Evolutionary conservation across 2,888 invertebrate species (phyloP).

Genomic region (Sphaerophoria taeniata): DNA sequence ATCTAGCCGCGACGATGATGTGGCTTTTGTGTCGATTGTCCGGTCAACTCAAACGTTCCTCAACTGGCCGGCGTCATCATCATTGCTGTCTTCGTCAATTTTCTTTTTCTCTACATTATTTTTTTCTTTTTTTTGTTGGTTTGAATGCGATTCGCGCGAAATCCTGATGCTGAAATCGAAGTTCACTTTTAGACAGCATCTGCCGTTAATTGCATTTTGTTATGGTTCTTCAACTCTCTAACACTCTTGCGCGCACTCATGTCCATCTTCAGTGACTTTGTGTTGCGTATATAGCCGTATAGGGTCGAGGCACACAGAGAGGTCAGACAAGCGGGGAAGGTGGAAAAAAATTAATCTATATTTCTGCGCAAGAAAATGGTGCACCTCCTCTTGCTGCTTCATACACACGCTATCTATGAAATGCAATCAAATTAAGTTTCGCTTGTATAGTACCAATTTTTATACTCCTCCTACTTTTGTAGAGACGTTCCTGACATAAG

Average conservation of each 20-base stretch:
- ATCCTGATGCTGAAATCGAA: conserved; percentile 50
- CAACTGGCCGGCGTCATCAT: conserved; percentile 34
- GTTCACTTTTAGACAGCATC: conserved; percentile 72
- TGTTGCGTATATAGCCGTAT: neutral
- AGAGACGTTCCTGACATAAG: neutral
- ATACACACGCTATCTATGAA: conserved; percentile 74
- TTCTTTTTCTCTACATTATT: neutral
- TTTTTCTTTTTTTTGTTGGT: too few species aligned
- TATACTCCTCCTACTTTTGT: conserved; percentile 19
- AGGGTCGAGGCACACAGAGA: neutral
- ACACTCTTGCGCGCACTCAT: conserved; percentile 40
- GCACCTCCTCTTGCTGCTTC: conserved; percentile 59
- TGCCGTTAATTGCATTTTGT: conserved; percentile 73
- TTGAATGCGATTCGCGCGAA: too few species aligned
- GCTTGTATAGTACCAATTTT: conserved; percentile 46
- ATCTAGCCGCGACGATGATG: conserved; percentile 69
- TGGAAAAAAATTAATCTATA: conserved; percentile 71
- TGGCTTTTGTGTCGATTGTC: conserved; percentile 62
- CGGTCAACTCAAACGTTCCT: conserved; percentile 19
- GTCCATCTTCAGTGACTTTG: conserved; percentile 11
- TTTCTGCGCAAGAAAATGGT: conserved; percentile 64
- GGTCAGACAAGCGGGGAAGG: neutral
- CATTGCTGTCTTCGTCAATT: conserved; percentile 25
- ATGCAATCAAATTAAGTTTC: conserved; percentile 76
- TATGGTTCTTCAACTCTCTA: conserved; percentile 50